Percentiles rank a stretch among this genome's conserved stretches.
These are phyloP conservation scores for Lampropteryx suffumata DNA, from an alignment of 2,888 invertebrate species.

Conservation along the genomic window DNA sequence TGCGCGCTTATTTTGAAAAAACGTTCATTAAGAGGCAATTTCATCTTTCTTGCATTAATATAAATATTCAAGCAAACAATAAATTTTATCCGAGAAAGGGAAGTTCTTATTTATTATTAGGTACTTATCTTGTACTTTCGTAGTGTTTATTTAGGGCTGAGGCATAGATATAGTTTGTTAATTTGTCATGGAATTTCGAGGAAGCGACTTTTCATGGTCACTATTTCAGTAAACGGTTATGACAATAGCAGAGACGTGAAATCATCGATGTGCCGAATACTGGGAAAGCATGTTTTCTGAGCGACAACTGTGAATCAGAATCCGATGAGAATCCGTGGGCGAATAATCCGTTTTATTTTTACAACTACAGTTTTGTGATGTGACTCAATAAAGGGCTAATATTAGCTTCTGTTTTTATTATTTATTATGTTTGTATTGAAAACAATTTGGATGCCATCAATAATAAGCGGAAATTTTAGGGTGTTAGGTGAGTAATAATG, in stretches of 20 bases:
- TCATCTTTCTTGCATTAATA: slow-evolving; percentile 2
- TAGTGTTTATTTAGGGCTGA: slow-evolving; percentile 1
- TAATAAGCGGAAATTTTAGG: slow-evolving; percentile 12
- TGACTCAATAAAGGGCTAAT: slow-evolving; percentile 64
- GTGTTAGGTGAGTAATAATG: slow-evolving; percentile 2
- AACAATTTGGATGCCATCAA: slow-evolving; percentile 17
- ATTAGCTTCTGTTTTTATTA: slow-evolving; percentile 45
- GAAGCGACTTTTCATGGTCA: background rate
- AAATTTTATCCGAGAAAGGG: slow-evolving; percentile 1
- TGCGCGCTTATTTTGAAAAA: slow-evolving; percentile 23
- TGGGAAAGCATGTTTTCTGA: slow-evolving; percentile 54
- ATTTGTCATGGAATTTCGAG: slow-evolving; percentile 5
- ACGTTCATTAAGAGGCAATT: slow-evolving; percentile 13
- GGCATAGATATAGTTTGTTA: background rate
- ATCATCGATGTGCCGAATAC: slow-evolving; percentile 46
- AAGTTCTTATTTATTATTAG: background rate
- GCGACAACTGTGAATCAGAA: slow-evolving; percentile 57
- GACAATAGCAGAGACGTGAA: slow-evolving; percentile 13
- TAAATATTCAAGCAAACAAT: slow-evolving; percentile 5
- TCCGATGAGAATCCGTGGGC: slow-evolving; percentile 55
- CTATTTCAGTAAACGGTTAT: background rate
- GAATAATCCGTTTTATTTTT: slow-evolving; percentile 65
- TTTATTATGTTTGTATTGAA: slow-evolving; percentile 15
- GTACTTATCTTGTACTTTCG: too few relatives aligned
- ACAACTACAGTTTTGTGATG: slow-evolving; percentile 45